Evolutionary conservation across 2,797 vertebrate genomes (phyloP).

Genomic region (Argya squamiceps): DNA sequence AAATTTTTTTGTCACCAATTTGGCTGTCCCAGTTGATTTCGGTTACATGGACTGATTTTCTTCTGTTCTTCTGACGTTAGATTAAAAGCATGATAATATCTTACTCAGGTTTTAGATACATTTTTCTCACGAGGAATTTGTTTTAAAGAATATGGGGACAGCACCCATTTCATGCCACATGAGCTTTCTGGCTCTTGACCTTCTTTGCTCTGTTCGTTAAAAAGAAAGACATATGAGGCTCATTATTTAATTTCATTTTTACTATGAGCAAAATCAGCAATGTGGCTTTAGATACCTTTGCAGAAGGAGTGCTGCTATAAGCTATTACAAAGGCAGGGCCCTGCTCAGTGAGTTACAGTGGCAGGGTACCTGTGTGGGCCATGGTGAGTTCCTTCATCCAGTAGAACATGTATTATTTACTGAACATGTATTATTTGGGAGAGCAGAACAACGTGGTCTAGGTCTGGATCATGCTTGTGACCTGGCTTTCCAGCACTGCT

Average conservation of each 20-base stretch:
- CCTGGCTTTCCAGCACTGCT: background rate
- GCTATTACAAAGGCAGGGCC: background rate
- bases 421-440: accelerated
- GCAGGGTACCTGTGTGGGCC: background rate
- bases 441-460: background rate
- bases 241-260: background rate
- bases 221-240: background rate
- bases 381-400: background rate
- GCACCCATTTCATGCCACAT: accelerated
- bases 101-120: background rate
- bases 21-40: background rate
- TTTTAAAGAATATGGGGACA: background rate
- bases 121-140: background rate
- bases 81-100: background rate
- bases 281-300: background rate
- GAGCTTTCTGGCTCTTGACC: background rate
- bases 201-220: background rate
- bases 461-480: background rate
- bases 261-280: background rate
- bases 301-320: background rate
- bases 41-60: background rate
- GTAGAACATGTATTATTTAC: accelerated
- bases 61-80: background rate
- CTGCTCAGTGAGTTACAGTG: background rate
- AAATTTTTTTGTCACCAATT: background rate